phyloP scores from a whole-genome alignment of 2,797 vertebrate species.

The Pipistrellus pygmaeus region DNA sequence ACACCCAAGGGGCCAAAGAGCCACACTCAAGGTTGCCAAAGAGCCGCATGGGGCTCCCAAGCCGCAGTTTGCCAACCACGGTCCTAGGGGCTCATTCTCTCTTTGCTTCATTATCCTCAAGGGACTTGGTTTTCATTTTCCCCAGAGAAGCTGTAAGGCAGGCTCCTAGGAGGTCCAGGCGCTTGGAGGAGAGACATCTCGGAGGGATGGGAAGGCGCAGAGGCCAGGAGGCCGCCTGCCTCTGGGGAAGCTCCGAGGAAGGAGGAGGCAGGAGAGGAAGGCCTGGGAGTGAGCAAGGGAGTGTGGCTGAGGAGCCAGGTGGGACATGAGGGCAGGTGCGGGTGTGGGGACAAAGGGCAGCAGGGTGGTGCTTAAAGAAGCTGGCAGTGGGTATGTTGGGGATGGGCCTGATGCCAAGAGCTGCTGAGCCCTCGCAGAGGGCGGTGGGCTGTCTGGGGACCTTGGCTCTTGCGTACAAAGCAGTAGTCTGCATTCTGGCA shows the following conservation, averaged over 20 bases:
- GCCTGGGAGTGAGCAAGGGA: neutral
- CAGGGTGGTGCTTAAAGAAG: slow-evolving; percentile 7
- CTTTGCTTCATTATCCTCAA: neutral
- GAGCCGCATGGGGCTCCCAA: too few species aligned
- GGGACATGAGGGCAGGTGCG: neutral
- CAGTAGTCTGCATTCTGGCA: neutral
- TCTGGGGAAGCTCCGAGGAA: neutral
- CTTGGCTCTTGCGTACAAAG: neutral
- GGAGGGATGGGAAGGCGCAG: neutral
- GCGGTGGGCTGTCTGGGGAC: neutral
- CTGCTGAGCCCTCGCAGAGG: neutral
- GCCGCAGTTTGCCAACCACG: too few species aligned
- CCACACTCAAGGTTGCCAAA: too few species aligned
- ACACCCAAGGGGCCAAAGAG: too few species aligned
- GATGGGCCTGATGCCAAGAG: neutral
- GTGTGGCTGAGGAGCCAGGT: slow-evolving; percentile 50
- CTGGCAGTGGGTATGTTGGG: neutral
- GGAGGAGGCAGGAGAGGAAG: neutral
- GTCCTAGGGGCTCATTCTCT: neutral
- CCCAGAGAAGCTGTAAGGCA: neutral
- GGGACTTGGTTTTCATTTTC: neutral
- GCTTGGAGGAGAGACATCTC: neutral
- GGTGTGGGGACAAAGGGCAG: slow-evolving; percentile 65
- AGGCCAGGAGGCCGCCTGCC: neutral
- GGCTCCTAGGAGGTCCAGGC: neutral